phyloP scores from a whole-genome alignment of 2,113 vertebrate genomes.

The Oncorhynchus mykiss region DNA sequence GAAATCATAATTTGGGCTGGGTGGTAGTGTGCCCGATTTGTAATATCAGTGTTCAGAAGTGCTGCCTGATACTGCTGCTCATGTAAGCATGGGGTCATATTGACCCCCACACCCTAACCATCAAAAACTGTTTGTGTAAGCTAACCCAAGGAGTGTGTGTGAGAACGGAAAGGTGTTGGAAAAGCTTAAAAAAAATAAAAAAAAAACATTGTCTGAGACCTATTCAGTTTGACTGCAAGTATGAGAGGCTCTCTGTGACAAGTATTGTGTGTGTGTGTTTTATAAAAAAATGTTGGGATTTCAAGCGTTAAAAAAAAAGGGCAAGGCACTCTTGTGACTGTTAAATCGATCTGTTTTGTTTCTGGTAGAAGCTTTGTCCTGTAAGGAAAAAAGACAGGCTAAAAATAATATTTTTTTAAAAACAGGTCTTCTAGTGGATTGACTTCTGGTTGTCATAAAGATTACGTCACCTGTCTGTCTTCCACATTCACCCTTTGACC shows the following conservation, averaged over 20 bases:
- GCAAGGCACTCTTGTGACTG: slow-evolving; percentile 65
- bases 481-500: slow-evolving; percentile 41
- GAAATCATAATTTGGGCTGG: slow-evolving; percentile 57
- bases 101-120: slow-evolving; percentile 59
- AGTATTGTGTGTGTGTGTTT: slow-evolving; percentile 23
- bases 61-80: slow-evolving; percentile 67
- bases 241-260: slow-evolving; percentile 35
- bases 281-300: slow-evolving; percentile 49
- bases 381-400: not conserved
- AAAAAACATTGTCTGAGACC: slow-evolving; percentile 74
- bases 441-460: slow-evolving; percentile 58
- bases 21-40: slow-evolving; percentile 75
- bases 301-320: slow-evolving; percentile 46
- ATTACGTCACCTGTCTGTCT: slow-evolving; percentile 50
- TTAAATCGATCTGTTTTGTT: slow-evolving; percentile 52
- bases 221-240: slow-evolving; percentile 61
- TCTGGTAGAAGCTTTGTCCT: slow-evolving; percentile 18
- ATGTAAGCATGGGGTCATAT: slow-evolving; percentile 63
- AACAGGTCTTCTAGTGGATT: slow-evolving; percentile 65
- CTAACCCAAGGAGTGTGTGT: slow-evolving; percentile 69
- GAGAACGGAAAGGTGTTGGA: slow-evolving; percentile 23
- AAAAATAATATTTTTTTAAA: slow-evolving; percentile 3
- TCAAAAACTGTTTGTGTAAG: slow-evolving; percentile 76
- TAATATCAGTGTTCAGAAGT: slow-evolving; percentile 59
- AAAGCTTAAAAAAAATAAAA: slow-evolving; percentile 57